Evolutionary conservation across 2,797 vertebrate genomes (phyloP), one percentile per base, ranked within the genome.

Genomic region (Pyrocephalus nanus): DNA sequence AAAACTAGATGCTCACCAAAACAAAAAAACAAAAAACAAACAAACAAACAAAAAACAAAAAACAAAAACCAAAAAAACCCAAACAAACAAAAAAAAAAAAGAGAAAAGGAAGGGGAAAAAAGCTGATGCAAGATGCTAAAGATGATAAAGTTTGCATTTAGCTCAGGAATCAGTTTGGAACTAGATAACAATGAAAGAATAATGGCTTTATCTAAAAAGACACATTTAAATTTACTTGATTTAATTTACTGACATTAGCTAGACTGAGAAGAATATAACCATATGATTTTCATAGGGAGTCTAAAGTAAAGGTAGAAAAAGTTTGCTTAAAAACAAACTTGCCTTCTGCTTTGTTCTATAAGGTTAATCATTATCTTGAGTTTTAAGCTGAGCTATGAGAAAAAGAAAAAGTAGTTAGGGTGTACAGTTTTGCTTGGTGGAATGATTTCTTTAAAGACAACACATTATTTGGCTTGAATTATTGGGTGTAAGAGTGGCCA

Each of bases 391-490:
- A 85, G 34, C 34, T 86, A 61, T 43, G 29, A 86, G 51, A 47
- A 71, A 80, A 89, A 82, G 12, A 26, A 86, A 66, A 72, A 88
- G 47, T 58, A 27, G 7, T 88, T 55, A 86, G 71, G 6, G 3
- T 72, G 23, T 57, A 78, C 30, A 78, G 40, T 82, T 95, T 87
- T 91, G 40, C 51, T 95, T 93, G 48, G 79, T 64, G 87, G 74
- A 93, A 96, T 61, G 20, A 88, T 62, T 95, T 96, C 54, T 78
- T 97, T 85, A 95, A 94, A 92, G 53, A 48, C 93, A 75, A 72
- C 76, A 94, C 36, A 22, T 92, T 92, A 93, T 96, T 97, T 97
- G 95, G 60, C 81, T 95, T 95, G 85, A 97, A 96, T 95, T 93
- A 95, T 85, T 95, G 88, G 69, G 88, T 96, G 89, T 95, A 94